Base-by-base conservation (phyloP, 2,888 invertebrate species). In the Xanthorhoe spadicearia region DNA sequence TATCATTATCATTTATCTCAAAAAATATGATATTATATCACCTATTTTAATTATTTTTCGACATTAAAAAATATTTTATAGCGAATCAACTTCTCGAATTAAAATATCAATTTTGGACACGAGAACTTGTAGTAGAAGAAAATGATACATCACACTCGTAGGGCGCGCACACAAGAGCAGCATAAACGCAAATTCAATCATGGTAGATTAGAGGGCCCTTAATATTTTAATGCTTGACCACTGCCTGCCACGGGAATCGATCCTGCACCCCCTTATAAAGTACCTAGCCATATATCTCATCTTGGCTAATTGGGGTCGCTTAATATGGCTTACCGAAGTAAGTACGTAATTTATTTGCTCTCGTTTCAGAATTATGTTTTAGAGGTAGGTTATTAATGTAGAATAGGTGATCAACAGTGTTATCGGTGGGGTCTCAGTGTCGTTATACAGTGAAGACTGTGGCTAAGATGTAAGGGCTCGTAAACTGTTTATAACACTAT, bases 181-280 rank as follows among this genome's bases (percentile, higher is more conserved):
- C 74, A 81, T 85, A 85, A 86, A 90, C 86, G 88, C 87, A 90
- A 92, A 91, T 93, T 93, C 92, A 93, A 93, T 92, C 92, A 92
- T 88, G 86, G 90, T 81, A 87, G 92, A 93, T 93, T 93, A 92
- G 84, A 83, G 83, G 71, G 78, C 89, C 90, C 88, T 89, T 88
- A 91, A 92, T 92, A 91, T 92, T 92, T 92, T 90, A 92, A 92
- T 90, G 90, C 88, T 86, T 92, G 92, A 92, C 92, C 92, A 89
- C 84, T 82, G 87, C 79, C 87, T 87, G 86, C 88, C 86, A 88
- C 86, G 84, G 77, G 81, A 89, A 90, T 90, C 91, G 91, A 91
- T 88, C 82, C 85, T 73, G 77, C 80, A 76, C 80, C 85, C 90
- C 86, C 84, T 78, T 81, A 85, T 82, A 85, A 32, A 32, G 32